Conservation (phyloP, 37 sponge, comb jelly and placozoan species). For the Crambe crambe region DNA sequence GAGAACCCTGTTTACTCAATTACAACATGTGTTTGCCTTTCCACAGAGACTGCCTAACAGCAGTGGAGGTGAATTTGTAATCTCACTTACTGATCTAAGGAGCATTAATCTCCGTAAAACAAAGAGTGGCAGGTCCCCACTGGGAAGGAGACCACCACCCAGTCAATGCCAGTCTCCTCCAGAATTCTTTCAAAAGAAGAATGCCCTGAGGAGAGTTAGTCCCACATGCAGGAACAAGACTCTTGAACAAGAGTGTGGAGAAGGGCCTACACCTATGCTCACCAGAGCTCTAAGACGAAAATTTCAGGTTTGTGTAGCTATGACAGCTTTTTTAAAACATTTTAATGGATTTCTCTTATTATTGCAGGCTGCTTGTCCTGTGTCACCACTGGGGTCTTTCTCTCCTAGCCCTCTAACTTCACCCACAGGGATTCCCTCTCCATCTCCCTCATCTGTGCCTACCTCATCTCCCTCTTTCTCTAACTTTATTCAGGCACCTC, state of each 20-base stretch:
- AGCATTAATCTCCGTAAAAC: slow-evolving; percentile 36
- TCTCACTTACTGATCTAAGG: slow-evolving; percentile 54
- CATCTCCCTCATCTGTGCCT: slow-evolving; percentile 33
- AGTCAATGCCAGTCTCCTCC: not conserved
- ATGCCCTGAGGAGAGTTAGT: slow-evolving; percentile 9
- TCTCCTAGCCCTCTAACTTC: slow-evolving; percentile 11
- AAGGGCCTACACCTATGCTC: slow-evolving; percentile 68
- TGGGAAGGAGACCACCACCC: not conserved
- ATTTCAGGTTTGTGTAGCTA: slow-evolving; percentile 65
- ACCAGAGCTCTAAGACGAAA: slow-evolving; percentile 65
- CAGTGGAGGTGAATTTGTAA: slow-evolving; percentile 22
- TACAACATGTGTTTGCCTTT: not conserved
- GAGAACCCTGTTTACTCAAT: not conserved
- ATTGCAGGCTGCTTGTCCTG: slow-evolving; percentile 61
- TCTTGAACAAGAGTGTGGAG: slow-evolving; percentile 19
- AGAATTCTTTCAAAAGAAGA: slow-evolving; percentile 4
- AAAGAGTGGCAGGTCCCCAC: not conserved
- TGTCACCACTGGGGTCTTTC: slow-evolving; percentile 34
- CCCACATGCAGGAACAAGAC: not conserved
- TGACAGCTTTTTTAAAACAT: not conserved
- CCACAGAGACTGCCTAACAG: not conserved
- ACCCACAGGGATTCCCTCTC: slow-evolving; percentile 1
- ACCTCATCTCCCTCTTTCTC: slow-evolving; percentile 12
- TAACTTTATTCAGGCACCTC: not conserved
- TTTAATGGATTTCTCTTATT: not conserved